Evolutionary conservation across 2,797 vertebrate genomes (phyloP).

Genomic region (Gymnoscopelus microlampas): DNA sequence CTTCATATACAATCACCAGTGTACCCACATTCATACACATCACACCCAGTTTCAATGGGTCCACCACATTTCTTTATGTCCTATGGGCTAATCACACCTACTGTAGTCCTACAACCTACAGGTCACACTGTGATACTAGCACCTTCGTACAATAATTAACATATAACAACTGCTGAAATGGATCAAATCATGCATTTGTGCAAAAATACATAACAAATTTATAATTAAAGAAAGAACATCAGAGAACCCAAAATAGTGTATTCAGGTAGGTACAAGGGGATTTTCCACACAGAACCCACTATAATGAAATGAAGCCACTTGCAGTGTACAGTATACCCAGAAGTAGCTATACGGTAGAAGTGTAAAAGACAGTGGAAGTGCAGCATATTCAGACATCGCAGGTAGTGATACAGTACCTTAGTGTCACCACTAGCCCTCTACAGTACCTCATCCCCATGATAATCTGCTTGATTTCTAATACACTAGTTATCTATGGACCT

Average conservation of each 20-base stretch:
- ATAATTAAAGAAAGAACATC: neutral
- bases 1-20: neutral
- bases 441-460: neutral
- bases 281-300: too few species aligned
- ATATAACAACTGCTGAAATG: neutral
- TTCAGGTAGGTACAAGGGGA: neutral
- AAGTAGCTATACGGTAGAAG: too few species aligned
- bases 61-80: too few species aligned
- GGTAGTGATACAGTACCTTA: too few species aligned
- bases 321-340: too few species aligned
- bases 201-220: too few species aligned
- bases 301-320: too few species aligned
- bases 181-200: constrained; percentile 15
- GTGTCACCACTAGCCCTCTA: too few species aligned
- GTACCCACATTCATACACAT: neutral
- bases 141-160: neutral
- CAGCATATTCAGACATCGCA: too few species aligned
- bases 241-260: neutral
- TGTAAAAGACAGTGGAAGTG: too few species aligned
- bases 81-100: too few species aligned
- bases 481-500: neutral
- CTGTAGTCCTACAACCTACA: neutral
- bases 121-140: neutral
- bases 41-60: neutral
- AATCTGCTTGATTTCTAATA: neutral